Percentiles rank a stretch among this genome's conserved stretches.
phyloP scores from a whole-genome alignment of 2,113 vertebrate genomes.

The Saccopteryx bilineata region DNA sequence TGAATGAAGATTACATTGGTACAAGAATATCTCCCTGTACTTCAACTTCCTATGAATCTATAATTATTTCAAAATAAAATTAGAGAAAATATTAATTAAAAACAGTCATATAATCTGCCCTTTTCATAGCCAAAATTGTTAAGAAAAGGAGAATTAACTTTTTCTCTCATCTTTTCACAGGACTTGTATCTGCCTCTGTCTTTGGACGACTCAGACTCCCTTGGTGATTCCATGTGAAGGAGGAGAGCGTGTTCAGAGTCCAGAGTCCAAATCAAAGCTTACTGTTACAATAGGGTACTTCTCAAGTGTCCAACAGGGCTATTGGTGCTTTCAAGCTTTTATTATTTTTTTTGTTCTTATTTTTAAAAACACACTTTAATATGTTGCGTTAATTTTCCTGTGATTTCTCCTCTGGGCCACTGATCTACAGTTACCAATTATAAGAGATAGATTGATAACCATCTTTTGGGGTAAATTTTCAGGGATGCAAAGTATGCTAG shows the following conservation, averaged over 20 bases:
- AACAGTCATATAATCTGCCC: background rate
- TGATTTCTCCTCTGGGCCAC: conserved; percentile 90
- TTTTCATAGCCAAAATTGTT: background rate
- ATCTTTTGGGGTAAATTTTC: conserved; percentile 79
- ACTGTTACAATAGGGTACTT: conserved; percentile 81
- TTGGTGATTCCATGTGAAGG: conserved; percentile 97
- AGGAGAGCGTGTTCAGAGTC: conserved; percentile 45
- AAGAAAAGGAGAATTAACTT: conserved; percentile 85
- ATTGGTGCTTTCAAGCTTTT: conserved; percentile 89
- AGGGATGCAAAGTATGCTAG: conserved; percentile 81
- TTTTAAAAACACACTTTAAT: conserved; percentile 84
- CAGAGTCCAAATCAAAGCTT: conserved; percentile 76
- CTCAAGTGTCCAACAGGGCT: conserved; percentile 86
- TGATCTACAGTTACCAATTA: conserved; percentile 86
- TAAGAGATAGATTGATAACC: conserved; percentile 90
- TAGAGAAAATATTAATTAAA: conserved; percentile 18
- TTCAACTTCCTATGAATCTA: conserved; percentile 38
- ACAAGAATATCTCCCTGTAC: background rate
- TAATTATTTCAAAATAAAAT: conserved; percentile 58
- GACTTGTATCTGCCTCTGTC: conserved; percentile 98
- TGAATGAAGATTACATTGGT: background rate
- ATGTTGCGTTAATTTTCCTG: conserved; percentile 86
- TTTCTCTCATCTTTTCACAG: conserved; percentile 88
- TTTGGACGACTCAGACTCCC: conserved; percentile 97
- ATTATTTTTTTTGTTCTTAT: conserved; percentile 61